Base-by-base conservation (phyloP, 1,140 invertebrate genomes). In the Teleopsis dalmanni region DNA sequence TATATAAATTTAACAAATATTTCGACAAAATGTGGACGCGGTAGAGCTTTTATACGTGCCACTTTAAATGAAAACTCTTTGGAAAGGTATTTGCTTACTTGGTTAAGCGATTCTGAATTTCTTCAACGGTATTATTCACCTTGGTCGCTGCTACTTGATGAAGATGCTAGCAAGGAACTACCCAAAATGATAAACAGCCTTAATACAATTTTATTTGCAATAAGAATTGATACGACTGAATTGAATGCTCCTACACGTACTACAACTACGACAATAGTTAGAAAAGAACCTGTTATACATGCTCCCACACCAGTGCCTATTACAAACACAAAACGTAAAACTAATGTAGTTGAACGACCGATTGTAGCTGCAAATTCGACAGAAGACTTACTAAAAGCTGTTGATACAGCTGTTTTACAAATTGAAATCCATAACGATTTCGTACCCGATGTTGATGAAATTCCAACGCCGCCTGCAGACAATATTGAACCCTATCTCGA, bases 1-100 rank as follows among this genome's bases (percentile, higher is more conserved):
- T 92, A 85, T 64, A 70, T 76, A 33, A 71, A 82, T 3, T 71
- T 92, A 19, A 81, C 83, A 58, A 79, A 84, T 51, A 81, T 92
- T 10, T 80, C 77, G 59, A 88, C 85, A 14, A 87, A 91, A 72
- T 73, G 75, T 34, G 88, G 88, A 8, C 72, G 82, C 34, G 87
- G 85, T 1, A 72, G 85, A 57, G 86, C 89, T 4, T 93, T 90
- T 82, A 74, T 93, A 8, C 72, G 90, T 47, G 81, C 87, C n/a
- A 74, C 84, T 3, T 72, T 93, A 2, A 94, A 93, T 73, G 90
- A 94, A 68, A 78, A 83, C 55, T 87, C 85, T 1, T 72, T 93
- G 4, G 87, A 90, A 61, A 76, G 86, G 53, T 87, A 82, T 65
- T 75, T 90, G 51, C 79, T 85, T 48, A 79, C 81, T 56, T 74